Base-by-base conservation (phyloP, 2,888 invertebrate species). In the Pterostichus niger region DNA sequence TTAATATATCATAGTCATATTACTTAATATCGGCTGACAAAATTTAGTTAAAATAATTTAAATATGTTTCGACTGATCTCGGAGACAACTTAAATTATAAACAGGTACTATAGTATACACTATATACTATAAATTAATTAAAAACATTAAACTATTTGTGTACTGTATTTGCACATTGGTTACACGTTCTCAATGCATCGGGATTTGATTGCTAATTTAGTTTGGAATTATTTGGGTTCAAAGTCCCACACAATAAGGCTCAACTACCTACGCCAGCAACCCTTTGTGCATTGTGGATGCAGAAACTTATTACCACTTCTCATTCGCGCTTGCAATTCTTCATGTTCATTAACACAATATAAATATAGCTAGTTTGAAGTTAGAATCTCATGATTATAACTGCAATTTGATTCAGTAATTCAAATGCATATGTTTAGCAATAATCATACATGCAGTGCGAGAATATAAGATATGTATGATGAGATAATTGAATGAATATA, bases 161-260 rank as follows among this genome's bases (percentile, higher is more conserved):
- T 52, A 52, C 5, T 5, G 1, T 9, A 52, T 13, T 40, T 52
- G 52, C 10, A 52, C 52, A 52, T n/a, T 52, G 13, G 6, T 40
- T 9, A 9, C 9, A 7, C 9, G 40, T n/a, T 52, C n/a, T 9
- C 17, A 2, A 1, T 13, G 40, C 11, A 35, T n/a, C 35, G 64
- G 40, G 64, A 13, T 64, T 64, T 64, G 64, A 64, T 64, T 64
- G 64, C 35, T 64, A 64, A 64, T 64, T 64, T 64, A 15, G 40
- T 35, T 64, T 40, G 2, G 17, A 13, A 31, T 64, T 64, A 40
- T 40, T 35, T 64, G 33, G 35, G 9, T 35, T 35, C 31, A 2
- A 15, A 33, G n/a, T n/a, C 7, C 31, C 15, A 33, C 64, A 6
- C 33, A 64, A 64, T 64, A 11, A 64, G 15, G 6, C 10, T 6